These are phyloP conservation scores for Nymphalis c-album DNA, from an alignment of 2,888 invertebrate genomes.

Conservation along the genomic window DNA sequence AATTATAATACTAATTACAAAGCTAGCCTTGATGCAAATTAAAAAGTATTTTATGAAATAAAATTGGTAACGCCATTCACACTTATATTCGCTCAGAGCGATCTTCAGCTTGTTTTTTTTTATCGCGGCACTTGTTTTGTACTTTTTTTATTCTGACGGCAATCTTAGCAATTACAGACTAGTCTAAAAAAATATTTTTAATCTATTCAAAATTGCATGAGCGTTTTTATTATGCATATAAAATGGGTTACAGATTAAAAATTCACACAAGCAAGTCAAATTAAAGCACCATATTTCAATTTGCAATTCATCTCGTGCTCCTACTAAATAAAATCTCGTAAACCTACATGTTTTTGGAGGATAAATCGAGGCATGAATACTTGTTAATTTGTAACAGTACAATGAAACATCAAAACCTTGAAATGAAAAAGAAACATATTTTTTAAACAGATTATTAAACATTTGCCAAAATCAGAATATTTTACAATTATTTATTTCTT, in stretches of 20 bases:
- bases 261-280: background rate
- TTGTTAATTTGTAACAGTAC: background rate
- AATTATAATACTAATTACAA: background rate
- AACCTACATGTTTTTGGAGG: slow-evolving; percentile 2
- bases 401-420: background rate
- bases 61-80: background rate
- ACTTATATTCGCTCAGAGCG: no score
- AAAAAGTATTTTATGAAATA: background rate
- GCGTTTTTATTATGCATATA: background rate
- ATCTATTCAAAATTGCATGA: no score
- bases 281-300: background rate
- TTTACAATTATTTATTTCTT: no score
- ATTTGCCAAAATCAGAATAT: no score
- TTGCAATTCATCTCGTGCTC: slow-evolving; percentile 5
- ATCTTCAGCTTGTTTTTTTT: no score
- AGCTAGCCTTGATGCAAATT: background rate
- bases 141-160: no score
- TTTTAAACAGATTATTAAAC: background rate
- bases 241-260: background rate
- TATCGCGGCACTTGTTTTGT: no score
- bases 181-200: no score
- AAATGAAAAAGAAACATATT: background rate
- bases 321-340: background rate
- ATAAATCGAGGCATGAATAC: slow-evolving; percentile 1
- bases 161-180: no score